Evolutionary conservation across 2,888 invertebrate genomes (phyloP).

Genomic region (Pheosia gnoma): DNA sequence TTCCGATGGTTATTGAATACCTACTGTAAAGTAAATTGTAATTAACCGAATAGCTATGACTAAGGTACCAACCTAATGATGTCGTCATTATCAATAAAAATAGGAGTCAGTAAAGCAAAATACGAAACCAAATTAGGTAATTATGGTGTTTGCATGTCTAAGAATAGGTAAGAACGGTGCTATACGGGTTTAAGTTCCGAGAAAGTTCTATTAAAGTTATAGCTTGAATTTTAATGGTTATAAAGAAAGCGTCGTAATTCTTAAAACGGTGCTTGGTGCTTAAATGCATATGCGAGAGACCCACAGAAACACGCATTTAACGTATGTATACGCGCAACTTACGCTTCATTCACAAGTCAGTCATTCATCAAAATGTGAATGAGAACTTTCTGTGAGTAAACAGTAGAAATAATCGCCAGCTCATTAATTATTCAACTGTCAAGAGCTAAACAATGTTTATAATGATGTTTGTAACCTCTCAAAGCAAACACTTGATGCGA

Average conservation of each 20-base stretch:
- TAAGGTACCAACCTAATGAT: neutral
- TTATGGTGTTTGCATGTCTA: too few species aligned
- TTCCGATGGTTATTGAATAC: neutral
- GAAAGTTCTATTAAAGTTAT: conserved; percentile 26
- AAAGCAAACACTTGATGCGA: conserved; percentile 40
- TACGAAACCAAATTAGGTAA: neutral
- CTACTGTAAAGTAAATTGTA: neutral
- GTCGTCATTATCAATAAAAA: neutral
- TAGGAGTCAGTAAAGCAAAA: neutral
- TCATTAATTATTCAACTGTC: conserved; percentile 56
- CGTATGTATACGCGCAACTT: conserved; percentile 21
- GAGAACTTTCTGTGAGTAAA: conserved; percentile 39
- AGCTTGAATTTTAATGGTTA: conserved; percentile 26
- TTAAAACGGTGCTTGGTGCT: conserved; percentile 7
- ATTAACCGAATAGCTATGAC: neutral
- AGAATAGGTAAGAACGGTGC: too few species aligned
- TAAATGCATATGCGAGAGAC: neutral
- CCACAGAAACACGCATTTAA: conserved; percentile 9
- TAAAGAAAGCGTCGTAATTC: conserved; percentile 26
- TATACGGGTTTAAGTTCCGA: too few species aligned
- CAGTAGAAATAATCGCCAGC: conserved; percentile 38
- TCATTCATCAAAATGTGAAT: conserved; percentile 42
- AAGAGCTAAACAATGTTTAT: conserved; percentile 47
- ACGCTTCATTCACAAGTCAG: conserved; percentile 36
- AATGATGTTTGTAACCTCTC: conserved; percentile 43